Percentiles rank a stretch among this genome's conserved stretches.
Conservation (phyloP, 2,113 vertebrate species). For the Pelusios castaneus region DNA sequence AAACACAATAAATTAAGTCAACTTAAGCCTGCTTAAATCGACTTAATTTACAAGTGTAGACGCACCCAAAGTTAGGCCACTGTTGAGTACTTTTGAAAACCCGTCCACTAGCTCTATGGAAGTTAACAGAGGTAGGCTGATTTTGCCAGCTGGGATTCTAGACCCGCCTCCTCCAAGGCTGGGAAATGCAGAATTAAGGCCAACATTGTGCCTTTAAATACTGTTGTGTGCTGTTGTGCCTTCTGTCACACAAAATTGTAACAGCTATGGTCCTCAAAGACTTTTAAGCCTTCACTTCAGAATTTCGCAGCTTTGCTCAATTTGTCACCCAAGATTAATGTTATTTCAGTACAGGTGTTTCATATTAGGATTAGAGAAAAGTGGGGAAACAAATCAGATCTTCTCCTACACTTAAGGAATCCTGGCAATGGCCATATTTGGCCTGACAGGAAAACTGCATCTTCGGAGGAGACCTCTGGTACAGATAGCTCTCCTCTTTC, state of each 20-base stretch:
- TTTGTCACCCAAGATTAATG: background rate
- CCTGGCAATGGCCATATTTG: background rate
- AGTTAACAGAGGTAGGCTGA: rapidly evolving
- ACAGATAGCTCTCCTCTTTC: too few species aligned
- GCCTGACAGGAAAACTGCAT: background rate
- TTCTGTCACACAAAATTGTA: too few species aligned
- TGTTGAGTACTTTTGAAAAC: background rate
- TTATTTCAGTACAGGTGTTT: background rate
- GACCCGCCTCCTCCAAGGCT: background rate
- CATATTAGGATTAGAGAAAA: background rate
- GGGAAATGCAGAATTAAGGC: background rate
- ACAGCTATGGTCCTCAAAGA: too few species aligned
- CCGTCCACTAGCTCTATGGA: background rate
- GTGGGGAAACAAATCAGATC: too few species aligned
- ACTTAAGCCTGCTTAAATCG: too few species aligned
- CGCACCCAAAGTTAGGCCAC: background rate
- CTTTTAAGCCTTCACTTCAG: too few species aligned
- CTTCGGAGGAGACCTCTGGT: too few species aligned
- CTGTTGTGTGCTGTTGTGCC: background rate
- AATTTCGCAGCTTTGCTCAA: too few species aligned
- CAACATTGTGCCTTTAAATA: background rate
- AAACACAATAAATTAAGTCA: too few species aligned
- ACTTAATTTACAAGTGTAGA: too few species aligned
- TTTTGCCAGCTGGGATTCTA: background rate
- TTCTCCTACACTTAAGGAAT: background rate